These are phyloP conservation scores for Corvus cornix DNA, from an alignment of 2,113 vertebrate genomes.

Conservation along the genomic window DNA sequence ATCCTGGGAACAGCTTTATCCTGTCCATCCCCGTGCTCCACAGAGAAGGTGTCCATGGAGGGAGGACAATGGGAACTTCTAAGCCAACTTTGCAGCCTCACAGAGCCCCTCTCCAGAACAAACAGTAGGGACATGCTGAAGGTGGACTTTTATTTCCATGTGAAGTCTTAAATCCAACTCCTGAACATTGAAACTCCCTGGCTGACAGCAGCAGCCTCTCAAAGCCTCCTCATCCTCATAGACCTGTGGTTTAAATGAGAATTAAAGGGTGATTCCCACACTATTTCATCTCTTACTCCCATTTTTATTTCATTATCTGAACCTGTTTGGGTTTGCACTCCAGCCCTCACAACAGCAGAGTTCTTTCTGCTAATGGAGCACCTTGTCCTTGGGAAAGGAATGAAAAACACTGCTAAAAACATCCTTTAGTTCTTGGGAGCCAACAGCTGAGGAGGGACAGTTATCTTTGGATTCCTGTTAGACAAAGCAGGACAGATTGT, in stretches of 20 bases:
- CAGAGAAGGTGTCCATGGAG: accelerated
- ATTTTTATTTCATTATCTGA: background rate
- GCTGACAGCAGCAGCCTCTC: background rate
- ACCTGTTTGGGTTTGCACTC: background rate
- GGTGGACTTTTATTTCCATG: background rate
- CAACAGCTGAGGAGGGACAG: background rate
- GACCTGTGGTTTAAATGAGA: background rate
- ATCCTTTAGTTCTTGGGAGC: background rate
- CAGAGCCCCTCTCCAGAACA: background rate
- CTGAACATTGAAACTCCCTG: background rate
- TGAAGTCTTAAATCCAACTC: background rate
- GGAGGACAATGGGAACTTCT: background rate
- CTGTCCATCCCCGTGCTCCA: background rate
- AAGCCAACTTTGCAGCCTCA: background rate
- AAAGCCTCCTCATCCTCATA: background rate
- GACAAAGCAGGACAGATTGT: background rate
- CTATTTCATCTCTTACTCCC: background rate
- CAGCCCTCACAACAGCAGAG: background rate
- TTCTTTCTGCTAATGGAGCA: background rate
- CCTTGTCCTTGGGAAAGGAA: background rate
- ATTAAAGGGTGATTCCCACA: background rate
- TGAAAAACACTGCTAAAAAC: background rate
- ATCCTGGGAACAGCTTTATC: background rate
- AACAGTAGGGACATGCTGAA: background rate
- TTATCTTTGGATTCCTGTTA: background rate